A percentile compares a stretch with the other conserved stretches of the same genome.
Conservation (phyloP, 2,888 invertebrate genomes). For the Tridacna gigas region DNA sequence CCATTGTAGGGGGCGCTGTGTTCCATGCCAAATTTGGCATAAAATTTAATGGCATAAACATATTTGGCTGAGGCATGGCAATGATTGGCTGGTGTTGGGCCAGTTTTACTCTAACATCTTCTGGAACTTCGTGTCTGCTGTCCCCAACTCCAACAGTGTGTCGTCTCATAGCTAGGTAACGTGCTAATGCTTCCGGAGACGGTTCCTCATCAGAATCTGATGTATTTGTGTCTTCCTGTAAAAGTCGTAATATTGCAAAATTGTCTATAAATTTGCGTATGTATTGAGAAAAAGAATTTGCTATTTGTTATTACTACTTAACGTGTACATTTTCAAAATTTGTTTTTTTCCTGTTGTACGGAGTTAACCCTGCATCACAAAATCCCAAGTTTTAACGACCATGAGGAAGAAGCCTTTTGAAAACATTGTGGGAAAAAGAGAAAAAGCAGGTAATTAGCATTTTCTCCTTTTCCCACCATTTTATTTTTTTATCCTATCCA, state of each 20-base stretch:
- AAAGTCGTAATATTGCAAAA: background rate
- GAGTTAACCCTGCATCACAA: no score
- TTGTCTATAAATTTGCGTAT: background rate
- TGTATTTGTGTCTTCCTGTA: conserved; percentile 70
- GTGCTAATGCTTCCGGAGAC: conserved; percentile 84
- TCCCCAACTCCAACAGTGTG: conserved; percentile 97
- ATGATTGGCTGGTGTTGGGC: conserved; percentile 81
- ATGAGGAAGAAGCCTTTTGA: background rate
- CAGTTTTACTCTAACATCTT: conserved; percentile 80
- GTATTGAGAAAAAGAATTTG: no score
- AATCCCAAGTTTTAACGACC: background rate
- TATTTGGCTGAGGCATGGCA: conserved; percentile 77
- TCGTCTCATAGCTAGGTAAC: conserved; percentile 89
- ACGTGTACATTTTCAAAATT: no score
- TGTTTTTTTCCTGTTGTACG: no score
- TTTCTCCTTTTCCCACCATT: background rate
- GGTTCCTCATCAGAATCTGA: conserved; percentile 85
- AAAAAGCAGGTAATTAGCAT: background rate
- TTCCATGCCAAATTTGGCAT: conserved; percentile 93
- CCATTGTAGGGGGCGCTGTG: conserved; percentile 87
- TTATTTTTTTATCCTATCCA: background rate
- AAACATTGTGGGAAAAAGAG: background rate
- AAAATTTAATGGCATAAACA: conserved; percentile 83
- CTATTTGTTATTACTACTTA: no score
- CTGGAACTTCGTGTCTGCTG: conserved; percentile 91